Percentiles rank a stretch among this genome's conserved stretches.
Conservation (phyloP, 2,113 vertebrate species). For the Notothenia rossii region DNA sequence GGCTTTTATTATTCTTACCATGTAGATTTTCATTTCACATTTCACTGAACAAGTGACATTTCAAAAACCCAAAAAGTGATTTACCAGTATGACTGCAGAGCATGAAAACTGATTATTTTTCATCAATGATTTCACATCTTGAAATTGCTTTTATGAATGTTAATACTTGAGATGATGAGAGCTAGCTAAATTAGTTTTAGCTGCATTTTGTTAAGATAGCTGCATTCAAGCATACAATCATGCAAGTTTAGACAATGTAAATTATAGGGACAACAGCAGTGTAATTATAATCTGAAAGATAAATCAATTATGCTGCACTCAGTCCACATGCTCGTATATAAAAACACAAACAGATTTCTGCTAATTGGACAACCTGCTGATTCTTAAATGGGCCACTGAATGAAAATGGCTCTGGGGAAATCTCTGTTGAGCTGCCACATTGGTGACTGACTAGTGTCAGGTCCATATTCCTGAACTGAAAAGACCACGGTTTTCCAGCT, state of each 20-base stretch:
- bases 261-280: neutral
- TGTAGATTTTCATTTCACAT: conserved; percentile 4
- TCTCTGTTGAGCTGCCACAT: neutral
- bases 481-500: neutral
- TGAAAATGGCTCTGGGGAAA: neutral
- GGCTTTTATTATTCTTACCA: neutral
- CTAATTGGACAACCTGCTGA: conserved; percentile 18
- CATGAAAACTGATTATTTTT: conserved; percentile 5
- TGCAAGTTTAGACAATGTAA: neutral
- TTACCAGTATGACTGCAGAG: neutral
- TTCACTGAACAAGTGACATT: neutral
- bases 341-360: conserved; percentile 3
- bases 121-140: neutral
- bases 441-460: neutral
- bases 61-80: neutral
- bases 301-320: neutral
- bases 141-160: neutral
- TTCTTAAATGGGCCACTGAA: conserved; percentile 14
- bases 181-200: neutral
- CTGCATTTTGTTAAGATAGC: neutral
- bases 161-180: neutral
- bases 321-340: neutral
- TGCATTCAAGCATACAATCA: neutral
- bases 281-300: neutral
- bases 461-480: neutral